Evolutionary conservation across 1,140 invertebrate species (phyloP), one percentile per base, ranked within the genome.

Genomic region (Matsumurasca onukii): DNA sequence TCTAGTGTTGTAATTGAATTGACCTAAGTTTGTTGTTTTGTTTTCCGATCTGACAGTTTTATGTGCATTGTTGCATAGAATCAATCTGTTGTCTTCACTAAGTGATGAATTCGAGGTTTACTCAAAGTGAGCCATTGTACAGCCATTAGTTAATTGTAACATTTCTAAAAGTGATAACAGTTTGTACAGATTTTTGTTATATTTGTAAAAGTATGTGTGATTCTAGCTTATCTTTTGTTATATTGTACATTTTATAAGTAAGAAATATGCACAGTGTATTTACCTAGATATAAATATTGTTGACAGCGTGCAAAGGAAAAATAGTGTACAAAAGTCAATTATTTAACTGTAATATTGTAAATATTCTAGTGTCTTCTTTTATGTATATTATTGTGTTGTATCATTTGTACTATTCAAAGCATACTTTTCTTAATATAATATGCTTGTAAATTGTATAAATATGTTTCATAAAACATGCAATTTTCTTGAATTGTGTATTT

Each of bases 271-370:
- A 75, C 74, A 76, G 73, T 74, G 68, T 76, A 75, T 70, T 73
- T 66, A 68, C 61, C 51, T 74, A 71, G 67, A 45, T 57, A 68
- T 73, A 75, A 68, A 57, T 69, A 68, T 70, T 75, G 74, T 73
- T 75, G 71, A 73, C 74, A 71, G 30, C 69, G 57, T 68, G 70
- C 66, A 69, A 71, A 51, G 70, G 67, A 73, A 71, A 71, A 73
- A 57, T 76, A 77, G 73, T 82, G 80, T 82, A 82, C 79, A 81
- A 81, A 81, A 69, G 81, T 82, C 81, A 82, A 82, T 82, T 82
- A 80, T 72, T 70, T 76, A 73, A 76, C 76, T 78, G 80, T 78
- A 81, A 81, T 81, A 81, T 81, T 82, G 80, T 82, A 82, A 76
- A 81, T 81, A 81, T 76, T 80, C 78, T 80, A 79, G 79, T 68